Percentiles rank a stretch among this genome's conserved stretches.
These are phyloP conservation scores for Tragopan temminckii DNA, from an alignment of 2,797 vertebrate genomes.

Conservation along the genomic window DNA sequence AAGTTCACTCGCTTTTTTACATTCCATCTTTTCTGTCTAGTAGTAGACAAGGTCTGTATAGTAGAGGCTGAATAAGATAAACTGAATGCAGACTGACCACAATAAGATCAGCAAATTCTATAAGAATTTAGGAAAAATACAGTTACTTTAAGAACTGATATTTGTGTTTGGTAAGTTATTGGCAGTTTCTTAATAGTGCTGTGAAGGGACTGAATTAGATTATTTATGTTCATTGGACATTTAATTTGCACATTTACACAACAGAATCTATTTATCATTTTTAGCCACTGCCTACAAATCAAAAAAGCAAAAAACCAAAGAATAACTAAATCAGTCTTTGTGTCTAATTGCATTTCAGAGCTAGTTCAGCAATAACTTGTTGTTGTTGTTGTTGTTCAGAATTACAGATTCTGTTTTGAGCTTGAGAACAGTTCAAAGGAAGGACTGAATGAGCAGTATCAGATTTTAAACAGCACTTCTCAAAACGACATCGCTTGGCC, in stretches of 20 bases:
- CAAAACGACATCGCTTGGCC: slow-evolving; percentile 53
- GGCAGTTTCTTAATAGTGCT: background rate
- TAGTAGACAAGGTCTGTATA: background rate
- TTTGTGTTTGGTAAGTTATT: background rate
- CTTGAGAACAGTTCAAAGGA: slow-evolving; percentile 10
- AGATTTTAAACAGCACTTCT: slow-evolving; percentile 66
- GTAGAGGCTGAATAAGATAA: background rate
- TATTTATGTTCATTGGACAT: background rate
- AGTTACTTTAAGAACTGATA: background rate
- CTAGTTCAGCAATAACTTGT: background rate
- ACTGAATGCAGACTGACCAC: background rate
- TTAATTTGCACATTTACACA: background rate
- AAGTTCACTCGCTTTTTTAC: background rate
- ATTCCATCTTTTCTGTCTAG: background rate
- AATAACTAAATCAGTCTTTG: background rate
- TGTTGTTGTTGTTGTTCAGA: slow-evolving; percentile 54
- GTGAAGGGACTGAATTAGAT: background rate
- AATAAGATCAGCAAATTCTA: background rate
- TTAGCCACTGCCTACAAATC: background rate
- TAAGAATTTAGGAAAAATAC: background rate
- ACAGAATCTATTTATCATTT: background rate
- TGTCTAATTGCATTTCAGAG: background rate
- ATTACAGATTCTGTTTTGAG: slow-evolving; percentile 70
- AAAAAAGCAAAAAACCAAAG: background rate
- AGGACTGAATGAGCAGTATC: slow-evolving; percentile 54